phyloP scores from a whole-genome alignment of 92 coral and sea anemone species.

The Blastomussa wellsi region DNA sequence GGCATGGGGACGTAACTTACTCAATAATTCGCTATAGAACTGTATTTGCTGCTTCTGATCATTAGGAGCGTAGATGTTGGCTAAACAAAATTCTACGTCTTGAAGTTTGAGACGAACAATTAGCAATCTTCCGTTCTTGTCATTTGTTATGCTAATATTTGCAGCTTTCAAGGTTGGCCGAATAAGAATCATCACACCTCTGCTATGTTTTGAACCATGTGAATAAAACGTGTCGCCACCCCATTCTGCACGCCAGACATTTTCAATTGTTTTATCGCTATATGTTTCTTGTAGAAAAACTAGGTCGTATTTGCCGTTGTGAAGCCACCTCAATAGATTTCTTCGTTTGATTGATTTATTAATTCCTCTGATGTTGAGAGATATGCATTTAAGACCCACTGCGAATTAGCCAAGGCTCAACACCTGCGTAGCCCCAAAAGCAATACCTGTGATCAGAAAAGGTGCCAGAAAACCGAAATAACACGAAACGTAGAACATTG shows the following conservation, averaged over 20 bases:
- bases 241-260: slow-evolving; percentile 3
- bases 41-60: no score
- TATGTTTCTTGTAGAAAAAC: slow-evolving; percentile 5
- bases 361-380: neutral
- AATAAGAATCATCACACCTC: slow-evolving; percentile 8
- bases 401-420: neutral
- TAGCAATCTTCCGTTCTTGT: neutral
- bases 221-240: neutral
- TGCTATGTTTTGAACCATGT: neutral
- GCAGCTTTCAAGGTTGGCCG: neutral
- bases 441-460: neutral
- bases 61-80: no score
- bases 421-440: neutral
- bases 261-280: neutral
- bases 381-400: neutral
- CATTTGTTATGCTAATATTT: neutral
- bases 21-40: no score
- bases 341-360: neutral
- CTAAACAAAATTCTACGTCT: no score
- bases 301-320: neutral
- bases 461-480: neutral
- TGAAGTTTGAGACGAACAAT: no score
- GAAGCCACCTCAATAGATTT: slow-evolving; percentile 5
- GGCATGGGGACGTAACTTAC: no score
- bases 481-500: neutral